Evolutionary conservation across 2,888 invertebrate genomes (phyloP).

Genomic region (Cheilosia scutellata): DNA sequence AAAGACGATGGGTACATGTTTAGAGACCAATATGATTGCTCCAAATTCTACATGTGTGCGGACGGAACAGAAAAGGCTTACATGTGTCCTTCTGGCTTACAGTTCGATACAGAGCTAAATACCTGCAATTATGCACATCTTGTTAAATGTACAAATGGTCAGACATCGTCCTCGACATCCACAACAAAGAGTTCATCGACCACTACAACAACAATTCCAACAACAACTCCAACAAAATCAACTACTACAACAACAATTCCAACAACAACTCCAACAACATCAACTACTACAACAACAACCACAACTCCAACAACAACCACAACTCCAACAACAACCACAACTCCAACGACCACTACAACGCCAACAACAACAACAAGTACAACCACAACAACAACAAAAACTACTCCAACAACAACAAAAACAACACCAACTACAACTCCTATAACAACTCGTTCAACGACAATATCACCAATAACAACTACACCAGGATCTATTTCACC

Average conservation of each 20-base stretch:
- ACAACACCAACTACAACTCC: neutral
- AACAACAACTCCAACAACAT: neutral
- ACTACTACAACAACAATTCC: neutral
- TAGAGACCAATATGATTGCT: conserved; percentile 6
- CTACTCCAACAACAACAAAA: neutral
- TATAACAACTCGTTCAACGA: neutral
- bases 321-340: neutral
- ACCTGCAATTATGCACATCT: neutral
- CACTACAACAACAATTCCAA: neutral
- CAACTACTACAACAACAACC: neutral
- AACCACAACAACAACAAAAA: neutral
- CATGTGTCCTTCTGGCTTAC: neutral
- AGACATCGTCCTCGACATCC: neutral
- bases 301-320: neutral
- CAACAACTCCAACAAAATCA: neutral
- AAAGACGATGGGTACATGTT: neutral
- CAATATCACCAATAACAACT: neutral
- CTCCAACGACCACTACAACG: neutral
- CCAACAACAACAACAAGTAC: neutral
- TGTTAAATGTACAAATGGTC: neutral
- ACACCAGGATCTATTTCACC: neutral
- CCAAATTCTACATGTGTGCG: conserved; percentile 11
- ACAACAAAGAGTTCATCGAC: neutral
- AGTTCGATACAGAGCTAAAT: conserved; percentile 3
- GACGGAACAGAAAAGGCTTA: neutral